Evolutionary conservation across 1,140 invertebrate species (phyloP).

Genomic region (Myzus persicae): DNA sequence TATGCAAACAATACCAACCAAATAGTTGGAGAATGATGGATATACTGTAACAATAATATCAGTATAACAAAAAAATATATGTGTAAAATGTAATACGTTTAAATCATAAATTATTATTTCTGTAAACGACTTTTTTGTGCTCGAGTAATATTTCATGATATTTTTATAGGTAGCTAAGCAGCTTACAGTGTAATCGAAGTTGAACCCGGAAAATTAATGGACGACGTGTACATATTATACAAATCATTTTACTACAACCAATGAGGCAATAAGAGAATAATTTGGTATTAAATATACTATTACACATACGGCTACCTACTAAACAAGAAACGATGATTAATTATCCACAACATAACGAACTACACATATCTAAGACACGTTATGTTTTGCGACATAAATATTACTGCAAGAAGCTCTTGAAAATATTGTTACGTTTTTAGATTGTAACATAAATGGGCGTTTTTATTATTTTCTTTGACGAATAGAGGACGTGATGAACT

Average conservation of each 20-base stretch:
- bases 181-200: neutral
- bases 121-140: neutral
- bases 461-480: neutral
- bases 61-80: too few relatives aligned
- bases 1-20: neutral
- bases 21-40: neutral
- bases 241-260: neutral
- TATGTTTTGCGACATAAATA: neutral
- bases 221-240: neutral
- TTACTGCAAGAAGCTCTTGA: too few relatives aligned
- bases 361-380: neutral
- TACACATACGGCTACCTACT: neutral
- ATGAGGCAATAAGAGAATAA: neutral
- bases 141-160: neutral
- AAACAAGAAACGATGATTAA: neutral
- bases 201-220: neutral
- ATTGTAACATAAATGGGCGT: too few relatives aligned
- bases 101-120: neutral
- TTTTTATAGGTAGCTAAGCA: too few relatives aligned
- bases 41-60: too few relatives aligned
- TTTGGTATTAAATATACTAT: neutral
- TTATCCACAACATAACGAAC: neutral
- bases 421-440: neutral
- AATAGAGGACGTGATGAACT: neutral
- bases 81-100: neutral